A percentile compares a stretch with the other conserved stretches of the same genome.
Evolutionary conservation across 2,113 vertebrate genomes (phyloP).

Genomic region (Ginglymostoma cirratum): DNA sequence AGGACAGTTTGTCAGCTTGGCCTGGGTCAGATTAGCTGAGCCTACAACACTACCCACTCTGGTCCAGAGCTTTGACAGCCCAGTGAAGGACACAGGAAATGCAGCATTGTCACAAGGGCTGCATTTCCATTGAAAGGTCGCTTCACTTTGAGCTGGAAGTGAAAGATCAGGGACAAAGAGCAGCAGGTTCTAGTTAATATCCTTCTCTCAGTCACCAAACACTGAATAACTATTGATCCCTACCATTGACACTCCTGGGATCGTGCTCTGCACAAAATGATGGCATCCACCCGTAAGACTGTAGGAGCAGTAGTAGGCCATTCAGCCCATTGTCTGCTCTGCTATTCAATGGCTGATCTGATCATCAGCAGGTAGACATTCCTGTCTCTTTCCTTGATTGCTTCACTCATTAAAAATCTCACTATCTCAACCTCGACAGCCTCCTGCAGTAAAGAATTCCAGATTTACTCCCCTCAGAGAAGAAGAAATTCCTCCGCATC

Average conservation of each 20-base stretch:
- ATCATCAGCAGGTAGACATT: too few species aligned
- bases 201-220: neutral
- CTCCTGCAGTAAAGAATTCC: too few species aligned
- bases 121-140: neutral
- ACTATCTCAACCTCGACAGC: too few species aligned
- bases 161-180: neutral
- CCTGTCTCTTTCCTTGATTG: too few species aligned
- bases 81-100: neutral
- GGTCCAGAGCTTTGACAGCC: neutral
- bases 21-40: neutral
- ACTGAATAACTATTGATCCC: neutral
- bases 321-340: too few species aligned
- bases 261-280: neutral
- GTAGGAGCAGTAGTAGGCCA: too few species aligned
- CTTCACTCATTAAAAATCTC: too few species aligned
- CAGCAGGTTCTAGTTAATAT: neutral
- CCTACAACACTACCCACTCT: neutral
- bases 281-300: neutral
- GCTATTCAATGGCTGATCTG: too few species aligned
- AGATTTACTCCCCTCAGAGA: too few species aligned
- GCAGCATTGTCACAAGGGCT: neutral
- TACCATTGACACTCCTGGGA: neutral
- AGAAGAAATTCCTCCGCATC: too few species aligned
- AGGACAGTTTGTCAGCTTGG: neutral
- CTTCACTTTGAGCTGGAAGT: neutral